Base-by-base conservation (phyloP, 2,797 vertebrate genomes). In the Hypotaenidia philippensis region DNA sequence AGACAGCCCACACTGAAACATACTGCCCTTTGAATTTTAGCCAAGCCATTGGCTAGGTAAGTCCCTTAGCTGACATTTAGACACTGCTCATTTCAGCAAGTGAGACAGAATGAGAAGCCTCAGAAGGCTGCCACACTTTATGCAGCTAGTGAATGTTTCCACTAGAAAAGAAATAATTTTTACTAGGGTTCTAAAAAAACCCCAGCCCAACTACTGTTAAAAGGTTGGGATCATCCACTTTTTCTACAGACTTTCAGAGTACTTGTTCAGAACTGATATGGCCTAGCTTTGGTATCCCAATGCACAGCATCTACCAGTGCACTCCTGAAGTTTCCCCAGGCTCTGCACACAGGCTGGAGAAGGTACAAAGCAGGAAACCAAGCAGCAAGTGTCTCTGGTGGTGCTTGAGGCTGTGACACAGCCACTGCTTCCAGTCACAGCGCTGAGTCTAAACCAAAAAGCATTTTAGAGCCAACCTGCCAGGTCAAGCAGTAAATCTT, bases 361-460 rank as follows among this genome's bases (percentile, higher is more conserved):
- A 2, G 9, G 11, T 9, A 19, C 3, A n/a, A 22, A 20, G 3
- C 8, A 68, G 36, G 10, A 75, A 75, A 13, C 3, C 23, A 26
- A 6, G 16, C 12, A 31, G 16, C 5, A n/a, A 59, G 40, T 15
- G 38, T 21, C 47, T 29, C 45, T 13, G 4, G 18, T 3, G 25
- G 36, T 0, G 0, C 13, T 13, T 10, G 10, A 32, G 29, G 36
- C 71, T 41, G 13, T 4, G 1, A 6, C 0, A 1, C 19, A 17
- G 38, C 32, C 40, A 7, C 38, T 31, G 18, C 14, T 29, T 12
- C 22, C 52, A 34, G 21, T 1, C 23, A 25, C 1, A 3, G 50
- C 31, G n/a, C 9, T 11, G 22, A 5, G 13, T 5, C 15, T 7
- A 27, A 6, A 9, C 3, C 45, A 38, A 70, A 31, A 15, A 21